Evolutionary conservation across 2,888 invertebrate species (phyloP).

Genomic region (Tipula vernalis): DNA sequence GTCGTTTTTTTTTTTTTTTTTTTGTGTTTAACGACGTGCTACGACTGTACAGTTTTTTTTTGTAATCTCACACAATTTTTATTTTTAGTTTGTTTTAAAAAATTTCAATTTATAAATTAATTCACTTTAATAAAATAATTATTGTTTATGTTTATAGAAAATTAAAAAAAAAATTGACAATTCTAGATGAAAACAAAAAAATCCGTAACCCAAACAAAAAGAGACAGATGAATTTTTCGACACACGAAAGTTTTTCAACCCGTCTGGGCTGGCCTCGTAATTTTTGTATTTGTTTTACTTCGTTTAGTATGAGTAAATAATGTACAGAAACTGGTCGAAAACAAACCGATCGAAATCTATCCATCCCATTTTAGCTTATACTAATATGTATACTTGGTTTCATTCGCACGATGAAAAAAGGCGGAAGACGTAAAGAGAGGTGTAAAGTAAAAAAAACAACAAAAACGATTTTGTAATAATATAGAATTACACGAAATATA

Average conservation of each 20-base stretch:
- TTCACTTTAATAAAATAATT: neutral
- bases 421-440: conserved; percentile 9
- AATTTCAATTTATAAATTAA: neutral
- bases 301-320: neutral
- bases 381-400: neutral
- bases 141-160: neutral
- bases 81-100: neutral
- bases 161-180: neutral
- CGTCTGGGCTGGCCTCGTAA: conserved; percentile 8
- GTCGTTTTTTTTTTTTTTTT: neutral
- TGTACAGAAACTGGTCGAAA: neutral
- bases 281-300: neutral
- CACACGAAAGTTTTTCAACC: neutral
- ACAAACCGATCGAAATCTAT: neutral
- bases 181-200: neutral
- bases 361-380: neutral
- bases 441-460: neutral
- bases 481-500: neutral
- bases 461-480: neutral
- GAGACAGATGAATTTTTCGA: neutral
- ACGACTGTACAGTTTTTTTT: neutral
- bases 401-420: neutral
- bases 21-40: neutral
- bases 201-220: neutral
- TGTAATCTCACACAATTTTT: neutral